Evolutionary conservation across 2,888 invertebrate genomes (phyloP), one percentile per base, ranked within the genome.

Genomic region (Orthosia gothica): DNA sequence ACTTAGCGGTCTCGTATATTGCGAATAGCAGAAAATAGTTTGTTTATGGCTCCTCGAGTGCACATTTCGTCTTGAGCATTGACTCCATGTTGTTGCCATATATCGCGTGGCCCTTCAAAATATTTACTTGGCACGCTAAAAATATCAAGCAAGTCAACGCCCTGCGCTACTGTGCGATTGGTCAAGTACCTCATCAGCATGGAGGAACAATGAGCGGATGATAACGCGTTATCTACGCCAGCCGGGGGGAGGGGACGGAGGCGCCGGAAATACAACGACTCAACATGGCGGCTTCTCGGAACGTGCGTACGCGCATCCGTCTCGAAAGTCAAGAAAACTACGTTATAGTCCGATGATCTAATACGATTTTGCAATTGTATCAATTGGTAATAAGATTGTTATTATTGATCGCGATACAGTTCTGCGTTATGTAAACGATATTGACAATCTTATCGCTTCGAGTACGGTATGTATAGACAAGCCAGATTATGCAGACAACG

Each of bases 151-250:
- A 93, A 91, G 95, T 95, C 94, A 94, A 93, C 89, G 95, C 91
- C 94, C 95, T 91, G 82, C 77, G 87, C 87, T 88, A 89, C 91
- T 88, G 90, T 81, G 84, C 84, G 90, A 91, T 91, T 92, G 93
- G 92, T 89, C 91, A 91, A 90, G 90, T 90, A 92, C 91, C 92
- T 92, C 93, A 92, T 93, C 93, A 91, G 89, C 91, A 90, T 92
- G 91, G 92, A 93, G 94, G 93, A 94, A 96, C 96, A 96, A 96
- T 95, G 94, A 95, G 92, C 95, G 95, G 94, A 95, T 94, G 96
- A 96, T 96, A 96, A 95, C 92, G 91, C 92, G 93, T 95, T 96
- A 96, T 96, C 96, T 95, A 89, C 87, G 84, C 83, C 87, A 88
- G 88, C 69, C 87, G 32, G 88, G 73, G 78, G 89, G 87, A 88